phyloP scores from a whole-genome alignment of 2,888 invertebrate species.

The Hypomecis atomaria region DNA sequence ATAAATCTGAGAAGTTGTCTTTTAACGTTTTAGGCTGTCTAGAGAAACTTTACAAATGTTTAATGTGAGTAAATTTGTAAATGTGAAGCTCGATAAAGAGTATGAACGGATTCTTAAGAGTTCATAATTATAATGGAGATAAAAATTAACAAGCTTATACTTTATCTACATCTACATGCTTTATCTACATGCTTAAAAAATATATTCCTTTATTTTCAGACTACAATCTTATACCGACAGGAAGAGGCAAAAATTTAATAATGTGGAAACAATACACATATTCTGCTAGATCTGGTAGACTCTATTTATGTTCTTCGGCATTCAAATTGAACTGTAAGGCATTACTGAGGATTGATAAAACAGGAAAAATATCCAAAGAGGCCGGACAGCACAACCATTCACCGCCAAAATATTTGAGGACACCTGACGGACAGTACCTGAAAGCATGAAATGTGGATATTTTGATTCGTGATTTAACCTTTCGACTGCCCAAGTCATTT shows the following conservation, averaged over 20 bases:
- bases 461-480: no score
- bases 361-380: background rate
- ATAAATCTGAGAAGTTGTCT: no score
- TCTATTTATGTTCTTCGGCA: background rate
- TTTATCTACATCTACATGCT: no score
- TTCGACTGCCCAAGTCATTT: no score
- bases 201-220: background rate
- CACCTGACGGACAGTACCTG: background rate
- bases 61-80: no score
- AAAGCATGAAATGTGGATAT: background rate
- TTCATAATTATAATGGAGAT: no score
- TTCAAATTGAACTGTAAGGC: background rate
- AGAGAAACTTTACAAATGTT: no score
- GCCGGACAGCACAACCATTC: background rate
- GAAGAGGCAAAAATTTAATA: slow-evolving; percentile 9
- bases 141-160: no score
- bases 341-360: background rate
- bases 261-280: slow-evolving; percentile 19
- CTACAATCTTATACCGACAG: slow-evolving; percentile 16
- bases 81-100: no score
- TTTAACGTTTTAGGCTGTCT: no score
- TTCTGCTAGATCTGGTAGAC: background rate
- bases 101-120: no score
- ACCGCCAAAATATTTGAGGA: background rate
- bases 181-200: no score